Conservation (phyloP, 2,888 invertebrate species). For the Ceratothoa steindachneri region DNA sequence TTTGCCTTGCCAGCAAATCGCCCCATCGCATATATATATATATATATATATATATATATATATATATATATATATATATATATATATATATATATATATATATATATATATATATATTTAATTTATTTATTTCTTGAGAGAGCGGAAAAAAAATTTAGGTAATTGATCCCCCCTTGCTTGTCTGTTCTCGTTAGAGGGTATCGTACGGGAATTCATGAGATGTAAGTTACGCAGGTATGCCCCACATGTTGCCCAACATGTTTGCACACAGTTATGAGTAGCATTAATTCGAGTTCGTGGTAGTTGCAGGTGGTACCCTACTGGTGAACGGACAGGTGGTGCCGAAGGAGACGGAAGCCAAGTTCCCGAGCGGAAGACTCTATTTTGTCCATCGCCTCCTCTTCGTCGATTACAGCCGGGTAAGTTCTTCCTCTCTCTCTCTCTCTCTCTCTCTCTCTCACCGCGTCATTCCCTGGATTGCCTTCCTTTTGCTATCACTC, state of each 20-base stretch:
- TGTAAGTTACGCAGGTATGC: too few species aligned
- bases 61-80: constrained; percentile 8
- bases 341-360: constrained; percentile 27
- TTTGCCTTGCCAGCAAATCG: too few species aligned
- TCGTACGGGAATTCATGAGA: too few species aligned
- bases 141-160: not conserved
- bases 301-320: constrained; percentile 26
- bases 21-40: too few species aligned
- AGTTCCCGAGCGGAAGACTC: constrained; percentile 20
- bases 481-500: not conserved
- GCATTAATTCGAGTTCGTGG: too few species aligned
- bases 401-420: constrained; percentile 33
- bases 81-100: not conserved
- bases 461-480: too few species aligned
- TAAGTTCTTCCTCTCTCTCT: constrained; percentile 10
- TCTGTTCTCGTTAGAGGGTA: too few species aligned
- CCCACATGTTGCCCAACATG: too few species aligned
- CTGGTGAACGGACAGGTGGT: constrained; percentile 35
- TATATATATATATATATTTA: not conserved
- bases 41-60: constrained; percentile 7
- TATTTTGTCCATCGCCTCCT: constrained; percentile 33
- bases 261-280: too few species aligned
- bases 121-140: not conserved
- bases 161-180: too few species aligned
- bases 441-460: not conserved